Percentiles rank a stretch among this genome's conserved stretches.
Evolutionary conservation across 2,797 vertebrate genomes (phyloP).

Genomic region (Catamblyrhynchus diadema): DNA sequence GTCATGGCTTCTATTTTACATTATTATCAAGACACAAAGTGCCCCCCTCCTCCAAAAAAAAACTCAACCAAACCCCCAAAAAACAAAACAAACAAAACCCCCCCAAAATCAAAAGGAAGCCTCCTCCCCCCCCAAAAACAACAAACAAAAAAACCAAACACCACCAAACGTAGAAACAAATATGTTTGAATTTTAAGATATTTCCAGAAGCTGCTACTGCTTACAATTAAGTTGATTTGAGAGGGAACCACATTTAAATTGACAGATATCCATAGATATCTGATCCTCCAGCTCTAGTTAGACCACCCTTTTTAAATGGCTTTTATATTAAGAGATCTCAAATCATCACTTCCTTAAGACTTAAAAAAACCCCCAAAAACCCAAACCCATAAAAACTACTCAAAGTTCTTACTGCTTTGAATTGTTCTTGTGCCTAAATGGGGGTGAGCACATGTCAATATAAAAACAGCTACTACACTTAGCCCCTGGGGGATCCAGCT

Average conservation of each 20-base stretch:
- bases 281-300: neutral
- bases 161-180: neutral
- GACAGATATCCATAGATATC: neutral
- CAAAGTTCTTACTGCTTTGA: neutral
- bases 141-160: neutral
- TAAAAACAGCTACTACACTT: neutral
- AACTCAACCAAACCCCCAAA: too few species aligned
- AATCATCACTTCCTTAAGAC: neutral
- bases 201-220: neutral
- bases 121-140: too few species aligned
- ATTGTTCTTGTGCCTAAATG: neutral
- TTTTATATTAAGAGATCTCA: neutral
- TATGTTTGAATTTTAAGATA: neutral
- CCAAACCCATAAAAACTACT: neutral
- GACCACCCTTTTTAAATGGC: neutral
- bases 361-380: neutral
- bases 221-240: neutral
- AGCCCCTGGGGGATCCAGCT: neutral
- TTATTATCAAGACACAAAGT: neutral
- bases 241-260: neutral
- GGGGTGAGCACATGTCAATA: neutral
- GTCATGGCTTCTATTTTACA: neutral
- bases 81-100: too few species aligned
- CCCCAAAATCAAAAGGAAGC: too few species aligned
- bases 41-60: neutral